phyloP scores from a whole-genome alignment of 2,797 vertebrate species.

The Chloroceryle amazona region DNA sequence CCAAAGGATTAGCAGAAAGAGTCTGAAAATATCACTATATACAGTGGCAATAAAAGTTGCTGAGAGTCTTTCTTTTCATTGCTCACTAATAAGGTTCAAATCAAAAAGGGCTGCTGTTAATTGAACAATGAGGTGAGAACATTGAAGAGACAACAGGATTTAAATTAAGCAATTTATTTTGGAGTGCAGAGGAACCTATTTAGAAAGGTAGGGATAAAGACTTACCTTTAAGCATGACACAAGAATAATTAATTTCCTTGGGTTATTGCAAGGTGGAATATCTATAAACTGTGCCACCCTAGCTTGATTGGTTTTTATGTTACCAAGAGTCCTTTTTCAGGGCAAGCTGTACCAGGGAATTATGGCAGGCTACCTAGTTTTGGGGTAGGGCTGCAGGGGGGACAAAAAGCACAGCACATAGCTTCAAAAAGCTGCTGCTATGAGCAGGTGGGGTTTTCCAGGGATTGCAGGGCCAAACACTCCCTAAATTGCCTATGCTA shows the following conservation, averaged over 20 bases:
- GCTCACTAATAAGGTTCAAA: neutral
- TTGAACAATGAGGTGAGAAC: neutral
- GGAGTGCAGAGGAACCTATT: neutral
- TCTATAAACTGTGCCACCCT: neutral
- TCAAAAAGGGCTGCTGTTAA: neutral
- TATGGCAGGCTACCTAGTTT: neutral
- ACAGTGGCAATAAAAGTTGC: neutral
- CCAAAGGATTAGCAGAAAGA: neutral
- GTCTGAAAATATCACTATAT: neutral
- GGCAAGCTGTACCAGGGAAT: neutral
- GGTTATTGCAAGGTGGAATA: neutral
- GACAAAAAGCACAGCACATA: fast-evolving
- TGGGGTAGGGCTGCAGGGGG: neutral
- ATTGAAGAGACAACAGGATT: neutral
- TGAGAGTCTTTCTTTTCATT: neutral
- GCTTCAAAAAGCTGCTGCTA: neutral
- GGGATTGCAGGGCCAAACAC: neutral
- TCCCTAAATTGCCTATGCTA: neutral
- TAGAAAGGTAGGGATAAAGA: neutral
- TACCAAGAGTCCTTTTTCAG: neutral
- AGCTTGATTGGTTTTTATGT: neutral
- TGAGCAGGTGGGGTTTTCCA: neutral
- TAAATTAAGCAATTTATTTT: neutral
- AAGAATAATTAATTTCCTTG: neutral
- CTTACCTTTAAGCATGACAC: neutral